Percentiles rank a stretch among this genome's conserved stretches.
Evolutionary conservation across 30 jellyfish, hydroid and myxozoan species (phyloP).

Genomic region (Pelagia noctiluca): DNA sequence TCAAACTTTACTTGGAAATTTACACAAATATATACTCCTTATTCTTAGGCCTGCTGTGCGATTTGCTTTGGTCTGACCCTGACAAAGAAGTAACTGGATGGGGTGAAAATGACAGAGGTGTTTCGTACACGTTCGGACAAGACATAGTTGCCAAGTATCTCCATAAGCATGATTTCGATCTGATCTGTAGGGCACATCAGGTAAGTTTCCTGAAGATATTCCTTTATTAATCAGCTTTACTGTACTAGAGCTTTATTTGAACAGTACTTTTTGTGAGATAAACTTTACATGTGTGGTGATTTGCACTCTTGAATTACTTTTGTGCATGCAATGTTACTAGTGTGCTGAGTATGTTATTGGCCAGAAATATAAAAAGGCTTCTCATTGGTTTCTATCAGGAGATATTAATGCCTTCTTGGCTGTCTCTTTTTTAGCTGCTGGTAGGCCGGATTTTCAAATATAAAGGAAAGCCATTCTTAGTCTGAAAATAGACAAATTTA

Average conservation of each 20-base stretch:
- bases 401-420: too few relatives aligned
- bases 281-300: too few relatives aligned
- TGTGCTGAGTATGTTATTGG: too few relatives aligned
- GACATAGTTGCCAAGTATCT: slow-evolving; percentile 92
- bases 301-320: too few relatives aligned
- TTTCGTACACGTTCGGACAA: slow-evolving; percentile 96
- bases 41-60: slow-evolving; percentile 94
- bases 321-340: too few relatives aligned
- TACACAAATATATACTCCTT: not conserved
- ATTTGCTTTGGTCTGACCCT: slow-evolving; percentile 99
- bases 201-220: slow-evolving; percentile 55
- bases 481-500: too few relatives aligned
- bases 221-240: not conserved
- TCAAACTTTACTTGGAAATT: not conserved
- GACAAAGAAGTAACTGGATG: slow-evolving; percentile 99
- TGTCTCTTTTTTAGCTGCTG: too few relatives aligned
- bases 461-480: too few relatives aligned
- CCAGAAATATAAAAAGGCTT: too few relatives aligned
- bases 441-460: too few relatives aligned
- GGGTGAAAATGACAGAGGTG: slow-evolving; percentile 99
- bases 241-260: not conserved
- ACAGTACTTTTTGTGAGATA: too few relatives aligned
- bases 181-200: slow-evolving; percentile 99
- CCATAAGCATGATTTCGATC: slow-evolving; percentile 97
- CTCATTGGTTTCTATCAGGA: too few relatives aligned